Conservation (phyloP, 2,797 vertebrate genomes). For the Choloepus didactylus region DNA sequence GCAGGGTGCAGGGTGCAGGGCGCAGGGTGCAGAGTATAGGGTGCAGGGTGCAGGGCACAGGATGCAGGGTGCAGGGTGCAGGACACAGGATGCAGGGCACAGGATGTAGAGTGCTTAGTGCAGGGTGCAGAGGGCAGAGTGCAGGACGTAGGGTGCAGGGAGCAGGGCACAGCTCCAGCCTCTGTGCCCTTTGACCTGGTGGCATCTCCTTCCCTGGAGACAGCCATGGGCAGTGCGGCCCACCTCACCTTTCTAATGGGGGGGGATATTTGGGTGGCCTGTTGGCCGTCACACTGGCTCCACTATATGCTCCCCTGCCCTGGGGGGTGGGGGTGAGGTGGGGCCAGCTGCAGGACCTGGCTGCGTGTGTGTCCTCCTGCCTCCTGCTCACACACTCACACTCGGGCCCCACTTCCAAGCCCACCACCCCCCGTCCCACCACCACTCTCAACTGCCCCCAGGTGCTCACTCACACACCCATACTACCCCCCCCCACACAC, state of each 20-base stretch:
- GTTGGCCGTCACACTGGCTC: neutral
- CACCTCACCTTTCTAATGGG: neutral
- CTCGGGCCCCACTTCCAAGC: no score
- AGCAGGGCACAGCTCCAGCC: fast-evolving
- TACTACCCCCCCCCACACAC: no score
- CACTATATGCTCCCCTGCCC: neutral
- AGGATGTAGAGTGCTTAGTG: neutral
- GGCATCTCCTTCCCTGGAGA: no score
- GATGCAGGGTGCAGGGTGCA: no score
- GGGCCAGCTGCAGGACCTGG: neutral
- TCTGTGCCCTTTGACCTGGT: neutral
- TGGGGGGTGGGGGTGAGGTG: neutral
- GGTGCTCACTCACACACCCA: neutral
- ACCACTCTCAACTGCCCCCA: neutral
- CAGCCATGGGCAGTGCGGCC: fast-evolving
- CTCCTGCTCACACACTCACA: neutral
- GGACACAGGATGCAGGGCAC: no score
- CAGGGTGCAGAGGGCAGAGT: neutral
- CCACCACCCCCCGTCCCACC: fast-evolving
- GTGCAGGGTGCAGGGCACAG: no score
- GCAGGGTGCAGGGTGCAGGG: no score
- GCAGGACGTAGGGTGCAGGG: neutral
- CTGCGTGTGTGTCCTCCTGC: no score
- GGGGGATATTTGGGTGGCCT: no score
- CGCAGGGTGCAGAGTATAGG: no score